Percentiles rank a stretch among this genome's conserved stretches.
Evolutionary conservation across 2,797 vertebrate genomes (phyloP).

Genomic region (Hephaestus fuliginosus): DNA sequence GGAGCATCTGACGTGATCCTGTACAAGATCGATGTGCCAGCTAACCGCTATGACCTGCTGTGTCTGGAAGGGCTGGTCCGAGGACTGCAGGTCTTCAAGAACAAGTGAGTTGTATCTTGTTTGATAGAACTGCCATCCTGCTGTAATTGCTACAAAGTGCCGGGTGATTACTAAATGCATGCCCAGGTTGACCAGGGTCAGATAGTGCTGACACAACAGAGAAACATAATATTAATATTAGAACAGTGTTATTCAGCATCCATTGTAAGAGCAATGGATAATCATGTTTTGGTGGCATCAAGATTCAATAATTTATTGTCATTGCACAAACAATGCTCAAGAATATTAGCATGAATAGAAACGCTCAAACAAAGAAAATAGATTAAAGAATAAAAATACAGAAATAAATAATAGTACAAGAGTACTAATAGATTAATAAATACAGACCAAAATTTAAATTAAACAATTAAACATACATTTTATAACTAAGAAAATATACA

Average conservation of each 20-base stretch:
- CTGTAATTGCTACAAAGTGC: neutral
- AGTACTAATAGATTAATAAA: too few species aligned
- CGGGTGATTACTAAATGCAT: neutral
- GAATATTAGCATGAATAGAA: too few species aligned
- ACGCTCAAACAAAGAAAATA: too few species aligned
- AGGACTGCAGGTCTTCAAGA: slow-evolving; percentile 96
- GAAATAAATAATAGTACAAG: too few species aligned
- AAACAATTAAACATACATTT: too few species aligned
- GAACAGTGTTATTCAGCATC: neutral
- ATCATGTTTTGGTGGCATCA: neutral
- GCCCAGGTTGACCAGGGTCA: neutral
- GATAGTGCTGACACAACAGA: neutral
- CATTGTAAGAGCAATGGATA: neutral
- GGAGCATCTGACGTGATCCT: slow-evolving; percentile 93
- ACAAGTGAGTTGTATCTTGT: slow-evolving; percentile 85
- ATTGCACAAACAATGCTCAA: too few species aligned
- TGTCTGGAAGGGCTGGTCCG: slow-evolving; percentile 96
- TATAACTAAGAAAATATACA: too few species aligned
- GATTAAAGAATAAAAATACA: too few species aligned
- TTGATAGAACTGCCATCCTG: neutral
- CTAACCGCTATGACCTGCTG: slow-evolving; percentile 97
- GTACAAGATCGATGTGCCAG: slow-evolving; percentile 98
- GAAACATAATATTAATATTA: neutral
- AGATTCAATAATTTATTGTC: too few species aligned
- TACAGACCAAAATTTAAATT: too few species aligned